These are phyloP conservation scores for Tamias sibiricus DNA, from an alignment of 2,113 vertebrate genomes.

Conservation along the genomic window DNA sequence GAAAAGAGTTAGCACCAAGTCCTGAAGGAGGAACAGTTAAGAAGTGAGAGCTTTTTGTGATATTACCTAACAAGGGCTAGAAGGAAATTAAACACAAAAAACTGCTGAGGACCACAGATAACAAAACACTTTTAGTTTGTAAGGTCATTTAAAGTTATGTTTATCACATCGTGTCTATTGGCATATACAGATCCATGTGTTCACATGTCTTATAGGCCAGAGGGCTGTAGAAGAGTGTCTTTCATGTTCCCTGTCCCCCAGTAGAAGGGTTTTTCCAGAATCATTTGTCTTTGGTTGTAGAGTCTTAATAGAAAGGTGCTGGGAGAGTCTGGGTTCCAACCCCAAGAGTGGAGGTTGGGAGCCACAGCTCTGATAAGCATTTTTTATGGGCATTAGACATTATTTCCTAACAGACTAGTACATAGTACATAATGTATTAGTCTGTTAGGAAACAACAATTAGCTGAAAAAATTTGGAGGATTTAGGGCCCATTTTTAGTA, in stretches of 20 bases:
- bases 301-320: not conserved
- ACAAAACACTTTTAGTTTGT: conserved; percentile 9
- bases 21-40: conserved; percentile 11
- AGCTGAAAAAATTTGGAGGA: not conserved
- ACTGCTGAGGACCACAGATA: not conserved
- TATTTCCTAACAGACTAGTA: not conserved
- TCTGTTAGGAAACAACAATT: not conserved
- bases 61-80: conserved; percentile 33
- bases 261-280: not conserved
- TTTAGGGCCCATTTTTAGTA: not conserved
- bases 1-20: not conserved
- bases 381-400: not conserved
- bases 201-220: not conserved
- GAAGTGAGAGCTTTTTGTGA: conserved; percentile 41
- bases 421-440: too few species aligned
- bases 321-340: not conserved
- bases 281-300: conserved; percentile 10
- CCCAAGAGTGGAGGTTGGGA: not conserved
- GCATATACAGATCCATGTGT: not conserved
- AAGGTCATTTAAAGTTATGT: not conserved
- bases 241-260: not conserved
- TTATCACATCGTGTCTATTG: not conserved
- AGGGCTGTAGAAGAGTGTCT: not conserved
- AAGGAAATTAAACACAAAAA: conserved; percentile 33
- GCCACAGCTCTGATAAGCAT: not conserved